phyloP scores from a whole-genome alignment of 2,888 invertebrate species.

The Erebia palarica region DNA sequence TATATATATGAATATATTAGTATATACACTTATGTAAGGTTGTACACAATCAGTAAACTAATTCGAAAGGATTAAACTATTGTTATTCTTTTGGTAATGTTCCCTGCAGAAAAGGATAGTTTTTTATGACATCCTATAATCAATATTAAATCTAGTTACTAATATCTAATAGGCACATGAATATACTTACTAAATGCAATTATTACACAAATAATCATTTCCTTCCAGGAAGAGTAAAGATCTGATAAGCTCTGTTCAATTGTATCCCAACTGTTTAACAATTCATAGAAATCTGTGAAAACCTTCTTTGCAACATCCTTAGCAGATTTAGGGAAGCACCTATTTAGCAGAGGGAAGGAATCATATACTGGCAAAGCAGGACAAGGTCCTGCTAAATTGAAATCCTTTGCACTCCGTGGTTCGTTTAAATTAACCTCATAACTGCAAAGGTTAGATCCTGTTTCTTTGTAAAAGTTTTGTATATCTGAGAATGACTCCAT shows the following conservation, averaged over 20 bases:
- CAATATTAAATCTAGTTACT: too few species aligned
- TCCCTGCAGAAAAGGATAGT: too few species aligned
- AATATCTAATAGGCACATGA: neutral
- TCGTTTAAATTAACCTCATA: constrained; percentile 85
- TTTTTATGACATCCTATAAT: neutral
- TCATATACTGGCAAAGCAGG: constrained; percentile 90
- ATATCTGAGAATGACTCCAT: constrained; percentile 86
- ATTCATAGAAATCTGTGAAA: constrained; percentile 88
- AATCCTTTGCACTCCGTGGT: constrained; percentile 66
- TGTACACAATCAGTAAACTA: too few species aligned
- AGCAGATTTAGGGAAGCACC: constrained; percentile 91
- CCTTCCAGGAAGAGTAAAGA: constrained; percentile 93
- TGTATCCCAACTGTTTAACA: constrained; percentile 94
- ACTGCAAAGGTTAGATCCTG: constrained; percentile 90
- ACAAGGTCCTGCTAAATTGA: constrained; percentile 86
- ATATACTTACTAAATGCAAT: constrained; percentile 89
- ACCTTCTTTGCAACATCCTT: constrained; percentile 85
- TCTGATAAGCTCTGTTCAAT: constrained; percentile 94
- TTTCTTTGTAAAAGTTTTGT: constrained; percentile 86
- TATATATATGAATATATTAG: too few species aligned
- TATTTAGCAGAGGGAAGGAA: constrained; percentile 90
- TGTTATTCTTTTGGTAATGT: too few species aligned
- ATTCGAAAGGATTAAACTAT: too few species aligned
- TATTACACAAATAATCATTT: constrained; percentile 90
- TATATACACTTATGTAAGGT: too few species aligned